Percentiles rank a stretch among this genome's conserved stretches.
Conservation (phyloP, 2,888 invertebrate species). For the Saturnia japonica region DNA sequence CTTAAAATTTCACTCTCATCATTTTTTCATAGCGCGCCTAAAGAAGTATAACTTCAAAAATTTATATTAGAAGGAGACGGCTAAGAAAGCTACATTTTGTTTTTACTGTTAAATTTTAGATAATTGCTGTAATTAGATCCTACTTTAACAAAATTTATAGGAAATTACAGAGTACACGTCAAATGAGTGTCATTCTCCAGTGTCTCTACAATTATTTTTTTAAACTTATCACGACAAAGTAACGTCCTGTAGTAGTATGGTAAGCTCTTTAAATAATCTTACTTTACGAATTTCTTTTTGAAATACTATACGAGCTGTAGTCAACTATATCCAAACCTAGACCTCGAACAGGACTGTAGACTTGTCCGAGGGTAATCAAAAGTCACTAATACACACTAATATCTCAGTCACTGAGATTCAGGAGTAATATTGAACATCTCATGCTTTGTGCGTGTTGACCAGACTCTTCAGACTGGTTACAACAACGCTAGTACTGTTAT, state of each 20-base stretch:
- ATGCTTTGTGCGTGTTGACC: neutral
- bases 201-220: neutral
- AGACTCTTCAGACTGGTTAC: neutral
- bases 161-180: neutral
- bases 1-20: too few species aligned
- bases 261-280: neutral
- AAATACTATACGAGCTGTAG: neutral
- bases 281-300: neutral
- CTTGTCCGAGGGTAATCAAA: neutral
- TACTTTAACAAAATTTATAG: neutral
- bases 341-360: neutral
- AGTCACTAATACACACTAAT: neutral
- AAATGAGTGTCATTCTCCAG: neutral
- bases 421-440: neutral
- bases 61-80: too few species aligned
- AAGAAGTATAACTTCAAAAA: too few species aligned
- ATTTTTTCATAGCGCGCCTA: too few species aligned
- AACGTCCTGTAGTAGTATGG: too few species aligned
- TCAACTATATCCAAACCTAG: neutral
- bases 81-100: too few species aligned
- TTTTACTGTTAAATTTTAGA: neutral
- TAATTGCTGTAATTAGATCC: neutral
- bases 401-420: neutral
- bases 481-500: neutral
- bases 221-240: too few species aligned